Evolutionary conservation across 2,888 invertebrate genomes (phyloP), one percentile per base, ranked within the genome.

Genomic region (Zygogramma bicolorata): DNA sequence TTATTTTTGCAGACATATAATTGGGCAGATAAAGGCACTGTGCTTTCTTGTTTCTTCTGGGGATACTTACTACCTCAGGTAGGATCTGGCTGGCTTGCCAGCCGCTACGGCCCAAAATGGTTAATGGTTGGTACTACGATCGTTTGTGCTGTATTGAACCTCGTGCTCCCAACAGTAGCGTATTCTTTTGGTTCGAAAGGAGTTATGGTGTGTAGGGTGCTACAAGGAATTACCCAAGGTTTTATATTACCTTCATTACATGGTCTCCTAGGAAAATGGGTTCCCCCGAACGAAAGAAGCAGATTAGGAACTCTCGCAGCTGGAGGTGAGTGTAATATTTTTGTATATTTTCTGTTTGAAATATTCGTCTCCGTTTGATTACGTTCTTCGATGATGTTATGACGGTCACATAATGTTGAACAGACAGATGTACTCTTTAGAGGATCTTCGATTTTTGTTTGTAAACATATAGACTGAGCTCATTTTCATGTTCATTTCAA

Each of bases 1-100:
- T n/a, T n/a, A n/a, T n/a, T 22, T 65, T 78, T 76, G 13, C 46
- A 81, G 81, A 81, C 80, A 2, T 81, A 80, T 60, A 65, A 89
- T 1, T 93, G 93, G 93, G 82, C 86, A 8, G 85, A 89, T 69
- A 82, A 86, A 10, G 89, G 90, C 7, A 81, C 91, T 68, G 89
- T 94, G 29, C 86, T 94, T 6, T 93, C 93, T 7, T 93, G 94
- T 0, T 95, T 94, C 85, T 94, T 94, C 85, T 93, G 94, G 93
- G 95, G 95, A 1, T 95, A 95, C 83, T 89, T 93, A 1, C 76
- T 93, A 0, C 91, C 93, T 13, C 95, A 95, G 85, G 85, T 94
- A 0, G 93, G 93, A 0, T 91, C 91, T 0, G 93, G 94, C 0
- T 89, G 92, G 78, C 84, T 97, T 59, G 93, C 95, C 0, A 92